Evolutionary conservation across 1,140 invertebrate genomes (phyloP), one percentile per base, ranked within the genome.

Genomic region (Phymorhynchus buccinoides): DNA sequence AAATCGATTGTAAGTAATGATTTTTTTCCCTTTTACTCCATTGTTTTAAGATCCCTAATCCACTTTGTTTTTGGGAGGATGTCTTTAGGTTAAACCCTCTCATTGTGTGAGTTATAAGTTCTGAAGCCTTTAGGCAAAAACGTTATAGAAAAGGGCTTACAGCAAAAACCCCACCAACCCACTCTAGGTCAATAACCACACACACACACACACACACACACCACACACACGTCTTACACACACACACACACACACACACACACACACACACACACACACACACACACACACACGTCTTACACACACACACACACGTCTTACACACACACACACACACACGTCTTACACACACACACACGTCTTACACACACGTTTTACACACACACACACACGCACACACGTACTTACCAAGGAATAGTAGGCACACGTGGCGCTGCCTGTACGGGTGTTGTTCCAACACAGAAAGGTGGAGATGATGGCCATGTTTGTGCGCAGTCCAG

Each of bases 381-480:
- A 73, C n/a, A 73, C 32, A 27, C 27, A 0, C n/a, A 73, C 37
- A 79, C 22, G 18, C 1, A 44, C 41, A 84, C 41, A 84, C n/a
- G 84, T 27, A 88, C 89, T 81, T 79, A 90, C 89, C 89, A 90
- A 44, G 7, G 84, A 89, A 75, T 90, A 90, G 62, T 88, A 90
- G 71, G 88, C 89, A 86, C 88, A 89, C 30, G 89, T 84, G 32
- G 88, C 87, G 39, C 87, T 89, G 39, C 89, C 89, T 18, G 88
- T 87, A 32, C 89, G 80, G 0, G 89, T 90, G 68, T 90, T 90
- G 30, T 87, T 86, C 86, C 88, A 90, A 48, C 89, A 90, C 78
- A 90, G 68, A 84, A 90, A 90, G 37, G 86, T 87, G 78, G 85
- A 87, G 7, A 90, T 84, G 73, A 90, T 90, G 27, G 89, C 89